A percentile compares a stretch with the other conserved stretches of the same genome.
Conservation (phyloP, 2,888 invertebrate genomes). For the Orchesella flavescens region DNA sequence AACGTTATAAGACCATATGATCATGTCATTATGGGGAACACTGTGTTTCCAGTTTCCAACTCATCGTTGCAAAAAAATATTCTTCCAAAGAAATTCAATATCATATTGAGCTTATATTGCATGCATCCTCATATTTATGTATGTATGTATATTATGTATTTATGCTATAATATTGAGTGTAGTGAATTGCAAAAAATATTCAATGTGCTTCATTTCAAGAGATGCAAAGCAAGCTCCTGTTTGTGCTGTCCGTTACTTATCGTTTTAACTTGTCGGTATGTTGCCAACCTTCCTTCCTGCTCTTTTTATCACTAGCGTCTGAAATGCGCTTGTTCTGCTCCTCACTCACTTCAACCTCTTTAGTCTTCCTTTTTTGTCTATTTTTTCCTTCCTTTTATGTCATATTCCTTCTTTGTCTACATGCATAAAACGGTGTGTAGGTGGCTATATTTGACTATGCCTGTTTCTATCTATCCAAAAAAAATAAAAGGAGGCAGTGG, state of each 20-base stretch:
- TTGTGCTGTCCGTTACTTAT: conserved; percentile 1
- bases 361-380: conserved; percentile 44
- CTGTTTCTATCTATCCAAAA: no score
- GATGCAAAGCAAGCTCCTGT: no score
- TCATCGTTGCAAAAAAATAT: no score
- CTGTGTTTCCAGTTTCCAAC: background rate
- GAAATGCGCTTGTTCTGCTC: conserved; percentile 12
- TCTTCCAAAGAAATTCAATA: no score
- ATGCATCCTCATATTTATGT: no score
- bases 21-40: conserved; percentile 6
- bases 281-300: conserved; percentile 1
- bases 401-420: no score
- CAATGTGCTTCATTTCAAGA: conserved; percentile 4
- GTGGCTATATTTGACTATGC: no score
- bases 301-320: conserved; percentile 37
- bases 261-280: conserved; percentile 44
- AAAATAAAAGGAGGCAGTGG: background rate
- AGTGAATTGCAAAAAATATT: conserved; percentile 1
- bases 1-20: background rate
- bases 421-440: no score
- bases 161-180: background rate
- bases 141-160: no score
- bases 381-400: background rate
- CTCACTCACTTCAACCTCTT: conserved; percentile 12
- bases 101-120: no score